Base-by-base conservation (phyloP, 2,888 invertebrate genomes). In the Epirrhoe alternata region DNA sequence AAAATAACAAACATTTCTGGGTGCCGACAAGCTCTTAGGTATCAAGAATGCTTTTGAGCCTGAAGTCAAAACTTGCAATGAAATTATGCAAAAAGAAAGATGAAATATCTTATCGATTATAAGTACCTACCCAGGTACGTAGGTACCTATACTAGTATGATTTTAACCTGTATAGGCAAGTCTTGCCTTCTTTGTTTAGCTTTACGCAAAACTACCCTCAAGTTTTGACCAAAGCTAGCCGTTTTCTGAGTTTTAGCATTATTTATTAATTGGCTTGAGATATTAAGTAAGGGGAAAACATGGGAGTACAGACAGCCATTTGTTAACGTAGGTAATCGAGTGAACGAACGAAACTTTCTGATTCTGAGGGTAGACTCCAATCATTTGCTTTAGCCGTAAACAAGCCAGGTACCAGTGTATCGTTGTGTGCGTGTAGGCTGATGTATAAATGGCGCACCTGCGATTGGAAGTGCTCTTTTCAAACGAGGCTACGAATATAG, bases 361-460 rank as follows among this genome's bases (percentile, higher is more conserved):
- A 51, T 47, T 64, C 45, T 68, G 80, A 70, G 77, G 81, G 82
- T 81, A 82, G 76, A 51, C 62, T 51, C 45, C 56, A 49, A 59
- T 58, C 47, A 33, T 12, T 49, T 7, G 16, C 14, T 14, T 60
- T 64, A 68, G 68, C 56, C 16, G 59, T 61, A 59, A 60, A 66
- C 72, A 62, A 73, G 73, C 56, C 66, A 61, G 58, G 59, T 72
- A 58, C 65, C 63, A 56, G 24, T 42, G 63, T 42, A 71, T 68
- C 70, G 61, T 55, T 74, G 63, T 77, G 64, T 74, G 16, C 12
- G 63, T 67, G 67, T 52, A 62, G 60, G 64, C 50, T 61, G 55
- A 35, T 71, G 77, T 86, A 87, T 87, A 87, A 80, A 86, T 80
- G 75, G 77, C 73, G 78, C 58, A 68, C 30, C 70, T 47, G 53